phyloP scores from a whole-genome alignment of 2,888 invertebrate species.

The Harmothoe impar region DNA sequence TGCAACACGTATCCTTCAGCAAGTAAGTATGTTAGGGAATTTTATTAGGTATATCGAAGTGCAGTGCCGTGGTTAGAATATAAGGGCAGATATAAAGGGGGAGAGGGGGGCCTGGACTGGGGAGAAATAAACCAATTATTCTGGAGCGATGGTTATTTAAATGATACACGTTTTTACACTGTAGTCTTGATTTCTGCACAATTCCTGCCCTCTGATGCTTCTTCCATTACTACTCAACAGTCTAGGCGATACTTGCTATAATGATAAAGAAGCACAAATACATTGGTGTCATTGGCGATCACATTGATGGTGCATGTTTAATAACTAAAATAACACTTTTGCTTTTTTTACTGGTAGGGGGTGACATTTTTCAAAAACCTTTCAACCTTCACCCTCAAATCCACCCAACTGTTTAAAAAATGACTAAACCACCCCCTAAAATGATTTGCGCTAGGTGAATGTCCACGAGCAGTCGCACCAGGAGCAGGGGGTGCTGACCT shows the following conservation, averaged over 20 bases:
- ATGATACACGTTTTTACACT: not conserved
- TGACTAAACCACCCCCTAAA: not conserved
- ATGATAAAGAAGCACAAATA: not conserved
- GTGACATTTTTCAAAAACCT: too few species aligned
- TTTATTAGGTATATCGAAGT: not conserved
- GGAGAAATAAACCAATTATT: not conserved
- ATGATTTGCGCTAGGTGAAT: conserved; percentile 4
- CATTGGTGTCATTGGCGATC: not conserved
- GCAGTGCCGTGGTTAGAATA: not conserved
- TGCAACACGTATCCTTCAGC: not conserved
- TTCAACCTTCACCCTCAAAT: too few species aligned
- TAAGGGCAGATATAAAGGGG: too few species aligned
- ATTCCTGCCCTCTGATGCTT: too few species aligned
- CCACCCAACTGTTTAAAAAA: too few species aligned
- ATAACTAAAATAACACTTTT: not conserved
- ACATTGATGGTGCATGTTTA: not conserved
- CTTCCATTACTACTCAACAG: too few species aligned
- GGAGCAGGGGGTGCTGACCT: conserved; percentile 49
- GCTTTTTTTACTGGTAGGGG: not conserved
- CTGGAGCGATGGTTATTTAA: not conserved
- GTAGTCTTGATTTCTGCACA: too few species aligned
- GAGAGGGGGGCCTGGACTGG: too few species aligned
- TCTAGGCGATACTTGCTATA: not conserved
- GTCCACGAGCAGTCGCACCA: not conserved
- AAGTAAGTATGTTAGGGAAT: not conserved